Conservation (phyloP, 2,797 vertebrate genomes). For the Chiroxiphia lanceolata region DNA sequence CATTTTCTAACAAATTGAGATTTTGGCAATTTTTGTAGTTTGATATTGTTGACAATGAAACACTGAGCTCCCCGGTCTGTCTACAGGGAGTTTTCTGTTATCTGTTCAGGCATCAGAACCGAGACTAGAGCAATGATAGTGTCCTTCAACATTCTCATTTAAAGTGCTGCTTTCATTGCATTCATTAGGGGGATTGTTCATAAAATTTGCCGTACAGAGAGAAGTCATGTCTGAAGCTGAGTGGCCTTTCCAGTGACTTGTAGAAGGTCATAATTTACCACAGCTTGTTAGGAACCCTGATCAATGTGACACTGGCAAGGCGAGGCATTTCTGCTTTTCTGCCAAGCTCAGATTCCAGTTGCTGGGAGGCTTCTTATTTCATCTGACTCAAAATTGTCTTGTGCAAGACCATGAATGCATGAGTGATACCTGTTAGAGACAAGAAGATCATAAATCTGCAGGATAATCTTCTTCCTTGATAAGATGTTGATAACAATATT, state of each 20-base stretch:
- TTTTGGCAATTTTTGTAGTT: neutral
- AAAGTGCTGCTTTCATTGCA: neutral
- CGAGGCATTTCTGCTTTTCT: neutral
- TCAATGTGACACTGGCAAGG: neutral
- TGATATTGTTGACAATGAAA: neutral
- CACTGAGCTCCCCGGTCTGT: neutral
- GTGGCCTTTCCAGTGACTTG: neutral
- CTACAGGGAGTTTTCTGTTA: neutral
- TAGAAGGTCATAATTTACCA: neutral
- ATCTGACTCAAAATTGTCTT: neutral
- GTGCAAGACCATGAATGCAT: neutral
- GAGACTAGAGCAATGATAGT: neutral
- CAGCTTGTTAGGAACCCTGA: neutral
- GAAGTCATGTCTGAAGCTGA: neutral
- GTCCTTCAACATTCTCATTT: neutral
- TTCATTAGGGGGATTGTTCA: neutral
- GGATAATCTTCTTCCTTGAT: neutral
- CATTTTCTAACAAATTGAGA: neutral
- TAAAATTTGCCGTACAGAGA: neutral
- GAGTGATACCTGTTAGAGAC: neutral
- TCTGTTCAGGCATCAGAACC: neutral
- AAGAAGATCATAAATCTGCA: neutral
- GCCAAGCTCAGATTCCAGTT: constrained; percentile 15
- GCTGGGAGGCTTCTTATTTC: neutral
- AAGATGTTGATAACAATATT: neutral